Conservation (phyloP, 1,140 invertebrate genomes). For the Apis florea region DNA sequence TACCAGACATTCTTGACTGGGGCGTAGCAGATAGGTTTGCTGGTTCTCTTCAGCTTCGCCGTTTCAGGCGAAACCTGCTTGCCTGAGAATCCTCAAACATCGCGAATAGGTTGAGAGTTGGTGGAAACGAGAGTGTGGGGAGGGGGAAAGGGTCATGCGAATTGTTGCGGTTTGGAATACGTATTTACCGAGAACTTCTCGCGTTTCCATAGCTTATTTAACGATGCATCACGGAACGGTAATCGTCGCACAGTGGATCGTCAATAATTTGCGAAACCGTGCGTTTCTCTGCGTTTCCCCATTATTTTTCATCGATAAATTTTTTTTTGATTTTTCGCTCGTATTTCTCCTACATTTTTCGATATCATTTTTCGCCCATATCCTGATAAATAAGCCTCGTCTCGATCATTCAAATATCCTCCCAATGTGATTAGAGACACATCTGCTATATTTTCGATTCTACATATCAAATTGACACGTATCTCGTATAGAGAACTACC, state of each 20-base stretch:
- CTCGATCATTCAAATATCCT: too few species aligned
- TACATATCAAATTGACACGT: too few species aligned
- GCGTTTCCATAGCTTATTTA: slow-evolving; percentile 37
- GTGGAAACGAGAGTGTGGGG: too few species aligned
- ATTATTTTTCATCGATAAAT: neutral
- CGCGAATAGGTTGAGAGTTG: slow-evolving; percentile 21
- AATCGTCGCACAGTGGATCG: neutral
- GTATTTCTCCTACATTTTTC: too few species aligned
- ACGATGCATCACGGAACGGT: slow-evolving; percentile 8
- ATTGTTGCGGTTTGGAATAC: neutral
- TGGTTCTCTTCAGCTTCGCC: too few species aligned
- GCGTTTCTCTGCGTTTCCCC: neutral
- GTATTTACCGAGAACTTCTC: slow-evolving; percentile 42
- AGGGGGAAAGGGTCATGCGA: neutral
- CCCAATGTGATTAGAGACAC: too few species aligned
- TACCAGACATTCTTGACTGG: neutral
- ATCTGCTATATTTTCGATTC: too few species aligned
- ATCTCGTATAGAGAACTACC: too few species aligned
- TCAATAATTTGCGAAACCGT: neutral
- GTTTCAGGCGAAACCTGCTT: neutral
- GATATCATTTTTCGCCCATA: too few species aligned
- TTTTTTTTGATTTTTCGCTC: neutral
- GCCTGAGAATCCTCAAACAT: slow-evolving; percentile 10
- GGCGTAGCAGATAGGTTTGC: neutral
- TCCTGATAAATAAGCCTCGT: too few species aligned